phyloP scores from a whole-genome alignment of 2,113 vertebrate species.

The Jacana jacana region DNA sequence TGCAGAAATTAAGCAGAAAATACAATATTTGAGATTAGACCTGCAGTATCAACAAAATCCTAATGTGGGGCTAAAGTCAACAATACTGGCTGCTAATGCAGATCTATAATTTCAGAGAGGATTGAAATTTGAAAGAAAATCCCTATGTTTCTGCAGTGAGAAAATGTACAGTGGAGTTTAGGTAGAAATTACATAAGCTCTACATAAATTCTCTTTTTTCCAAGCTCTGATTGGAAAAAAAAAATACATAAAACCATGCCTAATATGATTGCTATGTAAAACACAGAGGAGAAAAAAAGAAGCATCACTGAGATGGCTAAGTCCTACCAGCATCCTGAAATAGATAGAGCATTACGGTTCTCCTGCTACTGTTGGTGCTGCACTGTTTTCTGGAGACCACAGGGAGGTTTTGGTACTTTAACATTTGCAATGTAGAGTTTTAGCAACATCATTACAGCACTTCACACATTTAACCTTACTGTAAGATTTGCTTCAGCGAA shows the following conservation, averaged over 20 bases:
- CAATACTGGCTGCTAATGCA: background rate
- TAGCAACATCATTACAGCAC: background rate
- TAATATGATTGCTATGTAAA: background rate
- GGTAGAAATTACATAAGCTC: background rate
- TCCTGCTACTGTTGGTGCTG: background rate
- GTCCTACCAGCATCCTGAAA: background rate
- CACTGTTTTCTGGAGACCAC: background rate
- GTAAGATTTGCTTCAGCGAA: background rate
- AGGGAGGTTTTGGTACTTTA: background rate
- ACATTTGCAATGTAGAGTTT: background rate
- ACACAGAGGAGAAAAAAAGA: background rate
- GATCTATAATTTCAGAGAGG: background rate
- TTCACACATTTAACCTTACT: background rate
- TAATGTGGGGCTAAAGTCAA: background rate
- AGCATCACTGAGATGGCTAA: background rate
- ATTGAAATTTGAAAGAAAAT: background rate
- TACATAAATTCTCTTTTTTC: no score
- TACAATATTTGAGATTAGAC: background rate
- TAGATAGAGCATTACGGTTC: background rate
- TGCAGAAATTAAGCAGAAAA: background rate
- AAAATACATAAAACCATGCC: background rate
- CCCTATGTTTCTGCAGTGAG: background rate
- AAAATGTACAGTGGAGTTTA: background rate
- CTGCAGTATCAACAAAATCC: background rate
- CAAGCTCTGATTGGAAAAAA: background rate